A percentile compares a stretch with the other conserved stretches of the same genome.
Evolutionary conservation across 2,888 invertebrate species (phyloP).

Genomic region (Catocala fraxini): DNA sequence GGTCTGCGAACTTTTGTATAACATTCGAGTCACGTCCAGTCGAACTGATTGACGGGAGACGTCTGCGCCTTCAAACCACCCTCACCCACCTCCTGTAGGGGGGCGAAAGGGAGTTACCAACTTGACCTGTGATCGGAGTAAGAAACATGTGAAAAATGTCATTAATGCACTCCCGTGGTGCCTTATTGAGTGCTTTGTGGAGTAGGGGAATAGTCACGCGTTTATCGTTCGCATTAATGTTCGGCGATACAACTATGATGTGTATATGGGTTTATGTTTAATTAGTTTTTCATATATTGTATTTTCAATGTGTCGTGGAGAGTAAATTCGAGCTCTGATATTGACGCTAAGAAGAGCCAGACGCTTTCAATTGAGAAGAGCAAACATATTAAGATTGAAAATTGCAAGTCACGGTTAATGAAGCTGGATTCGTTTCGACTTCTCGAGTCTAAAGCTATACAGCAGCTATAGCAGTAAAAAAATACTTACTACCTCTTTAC

Average conservation of each 20-base stretch:
- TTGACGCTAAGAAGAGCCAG: too few relatives aligned
- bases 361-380: too few relatives aligned
- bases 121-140: conserved; percentile 78
- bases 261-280: conserved; percentile 22
- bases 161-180: conserved; percentile 80
- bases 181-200: conserved; percentile 49
- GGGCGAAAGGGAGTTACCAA: conserved; percentile 40
- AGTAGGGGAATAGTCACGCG: conserved; percentile 28
- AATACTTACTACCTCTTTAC: too few relatives aligned
- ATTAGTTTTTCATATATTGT: conserved; percentile 11
- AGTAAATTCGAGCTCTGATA: too few relatives aligned
- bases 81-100: conserved; percentile 34
- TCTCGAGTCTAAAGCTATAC: too few relatives aligned
- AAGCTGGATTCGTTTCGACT: too few relatives aligned
- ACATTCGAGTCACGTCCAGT: conserved; percentile 83
- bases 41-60: conserved; percentile 87
- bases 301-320: background rate
- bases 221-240: conserved; percentile 22
- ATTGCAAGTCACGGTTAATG: too few relatives aligned
- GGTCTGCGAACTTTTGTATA: conserved; percentile 62
- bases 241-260: conserved; percentile 18
- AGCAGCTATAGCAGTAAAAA: too few relatives aligned
- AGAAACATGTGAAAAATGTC: conserved; percentile 86
- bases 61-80: conserved; percentile 73
- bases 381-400: too few relatives aligned